Conservation (phyloP, 2,113 vertebrate species). For the Uropsilus gracilis region DNA sequence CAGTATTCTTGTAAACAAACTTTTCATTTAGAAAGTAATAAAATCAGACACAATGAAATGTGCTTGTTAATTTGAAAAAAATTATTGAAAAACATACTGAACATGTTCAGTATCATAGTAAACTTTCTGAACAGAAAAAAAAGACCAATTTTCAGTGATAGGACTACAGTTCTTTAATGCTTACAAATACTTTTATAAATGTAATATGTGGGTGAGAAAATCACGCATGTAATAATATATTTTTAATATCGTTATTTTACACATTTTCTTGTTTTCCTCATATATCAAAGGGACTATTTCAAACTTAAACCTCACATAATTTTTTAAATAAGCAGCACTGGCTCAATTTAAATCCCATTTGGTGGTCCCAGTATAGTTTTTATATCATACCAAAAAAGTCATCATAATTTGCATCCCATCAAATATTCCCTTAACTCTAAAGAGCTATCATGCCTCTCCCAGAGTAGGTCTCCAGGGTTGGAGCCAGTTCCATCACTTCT, state of each 20-base stretch:
- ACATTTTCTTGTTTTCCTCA: slow-evolving; percentile 7
- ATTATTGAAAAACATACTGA: not conserved
- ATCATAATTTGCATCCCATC: slow-evolving; percentile 67
- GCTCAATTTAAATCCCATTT: slow-evolving; percentile 63
- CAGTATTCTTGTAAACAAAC: slow-evolving; percentile 52
- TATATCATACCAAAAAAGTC: slow-evolving; percentile 62
- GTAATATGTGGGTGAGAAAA: not conserved
- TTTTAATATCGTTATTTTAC: slow-evolving; percentile 10
- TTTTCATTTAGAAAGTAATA: slow-evolving; percentile 54
- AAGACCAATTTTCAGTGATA: not conserved
- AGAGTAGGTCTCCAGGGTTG: slow-evolving; percentile 64
- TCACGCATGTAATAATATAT: not conserved
- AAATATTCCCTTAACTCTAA: slow-evolving; percentile 66
- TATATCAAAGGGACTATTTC: slow-evolving; percentile 3
- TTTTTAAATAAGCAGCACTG: slow-evolving; percentile 43
- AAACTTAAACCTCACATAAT: not conserved
- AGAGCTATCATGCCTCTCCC: slow-evolving; percentile 58
- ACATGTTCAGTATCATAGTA: not conserved
- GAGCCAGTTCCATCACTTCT: slow-evolving; percentile 59
- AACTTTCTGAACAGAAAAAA: not conserved
- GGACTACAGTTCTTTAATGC: not conserved
- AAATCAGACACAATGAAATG: slow-evolving; percentile 22
- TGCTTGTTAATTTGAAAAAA: slow-evolving; percentile 49
- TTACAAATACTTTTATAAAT: slow-evolving; percentile 11
- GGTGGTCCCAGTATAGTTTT: slow-evolving; percentile 52